These are phyloP conservation scores for Hydrotaea diabolus DNA, from an alignment of 2,888 invertebrate species.

Conservation along the genomic window DNA sequence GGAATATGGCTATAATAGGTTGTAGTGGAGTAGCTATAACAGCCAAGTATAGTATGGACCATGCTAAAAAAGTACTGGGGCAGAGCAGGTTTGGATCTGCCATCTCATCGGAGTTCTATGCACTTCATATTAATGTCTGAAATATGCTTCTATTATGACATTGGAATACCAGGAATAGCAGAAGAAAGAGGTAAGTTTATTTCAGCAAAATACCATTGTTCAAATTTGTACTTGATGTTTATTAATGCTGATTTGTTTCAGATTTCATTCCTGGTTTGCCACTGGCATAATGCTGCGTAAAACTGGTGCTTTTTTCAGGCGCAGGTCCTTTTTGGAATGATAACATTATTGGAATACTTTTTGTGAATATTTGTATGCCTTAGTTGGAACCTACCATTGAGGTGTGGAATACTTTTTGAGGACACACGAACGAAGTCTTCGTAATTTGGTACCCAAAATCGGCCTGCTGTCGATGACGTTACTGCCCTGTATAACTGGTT, in stretches of 20 bases:
- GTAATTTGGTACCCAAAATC: constrained; percentile 95
- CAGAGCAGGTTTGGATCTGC: constrained; percentile 91
- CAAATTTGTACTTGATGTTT: background rate
- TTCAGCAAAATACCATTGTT: background rate
- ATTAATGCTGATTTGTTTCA: constrained; percentile 77
- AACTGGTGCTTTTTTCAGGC: constrained; percentile 97
- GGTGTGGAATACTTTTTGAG: constrained; percentile 98
- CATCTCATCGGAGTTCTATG: constrained; percentile 97
- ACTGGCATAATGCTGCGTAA: constrained; percentile 93
- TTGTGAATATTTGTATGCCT: constrained; percentile 92
- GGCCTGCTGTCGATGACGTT: constrained; percentile 93
- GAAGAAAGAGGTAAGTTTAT: constrained; percentile 93
- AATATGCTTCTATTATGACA: constrained; percentile 93
- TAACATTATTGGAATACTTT: constrained; percentile 97
- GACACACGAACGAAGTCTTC: constrained; percentile 95
- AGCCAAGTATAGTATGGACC: constrained; percentile 85
- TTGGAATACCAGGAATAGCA: constrained; percentile 97
- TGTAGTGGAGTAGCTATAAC: constrained; percentile 89
- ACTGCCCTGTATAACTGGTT: constrained; percentile 89
- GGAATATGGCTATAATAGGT: constrained; percentile 89
- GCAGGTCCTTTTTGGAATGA: constrained; percentile 93
- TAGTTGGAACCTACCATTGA: constrained; percentile 87
- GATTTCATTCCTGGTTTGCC: constrained; percentile 96
- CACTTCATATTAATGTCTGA: constrained; percentile 98
- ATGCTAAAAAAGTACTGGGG: constrained; percentile 86